phyloP scores from a whole-genome alignment of 2,113 vertebrate genomes.

The Anser cygnoides region DNA sequence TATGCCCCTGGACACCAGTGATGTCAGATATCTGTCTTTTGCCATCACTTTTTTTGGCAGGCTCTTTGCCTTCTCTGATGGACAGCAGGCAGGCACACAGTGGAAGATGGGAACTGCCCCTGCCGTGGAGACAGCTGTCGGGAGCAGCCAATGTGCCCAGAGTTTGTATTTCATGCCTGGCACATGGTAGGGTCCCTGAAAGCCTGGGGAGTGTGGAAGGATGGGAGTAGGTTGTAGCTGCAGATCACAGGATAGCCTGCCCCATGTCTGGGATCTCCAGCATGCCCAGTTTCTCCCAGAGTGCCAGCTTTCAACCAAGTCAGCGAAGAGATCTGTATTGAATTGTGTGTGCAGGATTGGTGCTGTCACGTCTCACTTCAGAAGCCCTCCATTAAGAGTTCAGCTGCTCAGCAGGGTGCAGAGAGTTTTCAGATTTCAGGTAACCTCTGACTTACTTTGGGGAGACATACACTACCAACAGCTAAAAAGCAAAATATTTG shows the following conservation, averaged over 20 bases:
- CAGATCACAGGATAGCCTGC: not conserved
- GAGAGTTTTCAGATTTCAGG: too few species aligned
- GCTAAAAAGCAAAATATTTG: not conserved
- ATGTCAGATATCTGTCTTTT: not conserved
- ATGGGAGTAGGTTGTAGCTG: too few species aligned
- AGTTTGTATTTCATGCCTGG: fast-evolving
- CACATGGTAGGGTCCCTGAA: not conserved
- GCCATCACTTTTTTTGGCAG: not conserved
- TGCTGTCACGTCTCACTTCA: not conserved
- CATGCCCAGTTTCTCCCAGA: not conserved
- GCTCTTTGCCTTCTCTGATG: not conserved
- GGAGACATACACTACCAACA: not conserved
- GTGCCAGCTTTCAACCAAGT: not conserved
- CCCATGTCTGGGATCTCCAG: not conserved
- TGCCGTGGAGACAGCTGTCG: not conserved
- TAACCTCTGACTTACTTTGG: not conserved
- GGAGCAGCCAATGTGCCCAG: not conserved
- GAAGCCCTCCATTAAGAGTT: not conserved
- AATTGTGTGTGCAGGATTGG: not conserved
- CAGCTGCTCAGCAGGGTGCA: too few species aligned
- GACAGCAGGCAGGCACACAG: not conserved
- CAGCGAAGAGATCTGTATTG: not conserved
- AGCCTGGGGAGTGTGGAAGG: not conserved
- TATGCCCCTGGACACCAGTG: not conserved
- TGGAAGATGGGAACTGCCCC: not conserved